Evolutionary conservation across 2,888 invertebrate species (phyloP).

Genomic region (Flexamia atlantica): DNA sequence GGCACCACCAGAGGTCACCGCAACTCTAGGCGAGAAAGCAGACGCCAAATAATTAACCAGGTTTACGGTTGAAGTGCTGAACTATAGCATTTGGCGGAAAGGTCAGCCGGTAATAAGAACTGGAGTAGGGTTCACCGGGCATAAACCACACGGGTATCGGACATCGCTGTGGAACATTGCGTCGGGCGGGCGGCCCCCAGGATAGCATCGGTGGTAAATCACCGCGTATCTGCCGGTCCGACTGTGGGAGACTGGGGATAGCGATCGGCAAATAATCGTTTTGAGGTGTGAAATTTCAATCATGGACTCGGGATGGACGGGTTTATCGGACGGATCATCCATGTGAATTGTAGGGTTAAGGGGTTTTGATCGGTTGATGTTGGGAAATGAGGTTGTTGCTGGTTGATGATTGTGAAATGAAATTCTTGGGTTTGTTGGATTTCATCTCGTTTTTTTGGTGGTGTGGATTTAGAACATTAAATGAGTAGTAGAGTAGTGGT

Average conservation of each 20-base stretch:
- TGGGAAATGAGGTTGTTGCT: no score
- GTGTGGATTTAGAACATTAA: no score
- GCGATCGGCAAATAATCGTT: slow-evolving; percentile 9
- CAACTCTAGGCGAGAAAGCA: slow-evolving; percentile 13
- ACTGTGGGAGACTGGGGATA: slow-evolving; percentile 30
- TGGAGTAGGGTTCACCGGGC: slow-evolving; percentile 52
- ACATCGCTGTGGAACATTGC: slow-evolving; percentile 46
- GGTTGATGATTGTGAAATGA: no score
- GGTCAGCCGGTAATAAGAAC: slow-evolving; percentile 56
- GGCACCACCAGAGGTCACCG: not conserved
- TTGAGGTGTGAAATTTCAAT: slow-evolving; percentile 36
- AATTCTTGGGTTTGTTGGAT: no score
- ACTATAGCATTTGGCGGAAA: slow-evolving; percentile 58
- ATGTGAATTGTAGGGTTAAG: no score
- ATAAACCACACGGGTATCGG: slow-evolving; percentile 37
- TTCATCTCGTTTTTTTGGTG: no score
- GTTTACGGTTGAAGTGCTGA: slow-evolving; percentile 40
- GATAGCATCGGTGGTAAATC: slow-evolving; percentile 52
- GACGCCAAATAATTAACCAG: slow-evolving; percentile 36
- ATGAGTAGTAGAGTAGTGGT: no score
- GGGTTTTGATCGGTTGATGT: no score
- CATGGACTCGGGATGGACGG: not conserved
- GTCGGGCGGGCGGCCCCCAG: slow-evolving; percentile 20
- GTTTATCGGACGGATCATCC: not conserved
- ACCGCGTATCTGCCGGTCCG: slow-evolving; percentile 15